Evolutionary conservation across 2,113 vertebrate species (phyloP).

Genomic region (Otocyon megalotis): DNA sequence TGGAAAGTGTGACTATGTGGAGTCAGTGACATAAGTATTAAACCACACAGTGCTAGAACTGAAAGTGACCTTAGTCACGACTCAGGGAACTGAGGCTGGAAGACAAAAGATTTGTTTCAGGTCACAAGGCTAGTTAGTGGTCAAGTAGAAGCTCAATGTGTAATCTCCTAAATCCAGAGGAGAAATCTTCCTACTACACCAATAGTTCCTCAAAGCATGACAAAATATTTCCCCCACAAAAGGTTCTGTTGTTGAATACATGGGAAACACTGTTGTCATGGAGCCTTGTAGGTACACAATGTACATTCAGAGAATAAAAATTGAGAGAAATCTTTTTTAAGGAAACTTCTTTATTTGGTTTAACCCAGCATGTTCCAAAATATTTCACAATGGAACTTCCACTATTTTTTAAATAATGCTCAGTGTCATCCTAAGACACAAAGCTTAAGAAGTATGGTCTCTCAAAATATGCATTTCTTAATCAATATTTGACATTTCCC

Average conservation of each 20-base stretch:
- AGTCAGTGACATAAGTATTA: constrained; percentile 55
- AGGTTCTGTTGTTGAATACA: constrained; percentile 1
- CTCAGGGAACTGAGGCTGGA: constrained; percentile 43
- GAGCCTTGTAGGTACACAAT: neutral
- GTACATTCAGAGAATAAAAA: neutral
- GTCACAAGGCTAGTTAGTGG: neutral
- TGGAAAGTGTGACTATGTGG: neutral
- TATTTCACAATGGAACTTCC: constrained; percentile 31
- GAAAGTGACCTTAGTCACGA: neutral
- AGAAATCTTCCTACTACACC: neutral
- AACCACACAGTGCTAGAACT: neutral
- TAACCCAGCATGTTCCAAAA: constrained; percentile 37
- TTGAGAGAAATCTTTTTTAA: neutral
- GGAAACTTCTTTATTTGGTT: neutral
- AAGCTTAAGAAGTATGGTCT: neutral
- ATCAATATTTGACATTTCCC: constrained; percentile 50
- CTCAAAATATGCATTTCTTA: constrained; percentile 27
- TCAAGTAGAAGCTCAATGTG: constrained; percentile 40
- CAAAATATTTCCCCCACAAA: neutral
- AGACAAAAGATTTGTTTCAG: neutral
- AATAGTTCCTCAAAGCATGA: neutral
- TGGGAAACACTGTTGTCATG: neutral
- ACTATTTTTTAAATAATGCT: neutral
- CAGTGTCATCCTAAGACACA: constrained; percentile 13
- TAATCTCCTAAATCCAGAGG: neutral